These are phyloP conservation scores for Zalophus californianus DNA, from an alignment of 2,797 vertebrate species.

Conservation along the genomic window DNA sequence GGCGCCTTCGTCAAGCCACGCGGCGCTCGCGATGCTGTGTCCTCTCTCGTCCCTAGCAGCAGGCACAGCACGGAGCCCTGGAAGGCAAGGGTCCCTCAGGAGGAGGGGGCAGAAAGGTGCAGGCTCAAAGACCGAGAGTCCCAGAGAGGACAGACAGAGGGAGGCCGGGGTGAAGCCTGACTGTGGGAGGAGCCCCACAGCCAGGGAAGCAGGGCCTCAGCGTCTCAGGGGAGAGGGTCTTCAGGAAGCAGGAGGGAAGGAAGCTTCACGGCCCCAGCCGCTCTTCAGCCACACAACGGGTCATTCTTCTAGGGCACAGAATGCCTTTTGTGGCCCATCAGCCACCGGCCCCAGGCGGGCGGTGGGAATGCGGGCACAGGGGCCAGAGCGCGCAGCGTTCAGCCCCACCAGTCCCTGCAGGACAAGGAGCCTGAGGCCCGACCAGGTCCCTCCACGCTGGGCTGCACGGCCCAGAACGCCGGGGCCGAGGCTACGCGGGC, in stretches of 20 bases:
- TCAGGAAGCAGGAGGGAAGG: not conserved
- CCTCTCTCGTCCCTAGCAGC: not conserved
- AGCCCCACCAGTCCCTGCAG: not conserved
- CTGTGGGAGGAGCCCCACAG: not conserved
- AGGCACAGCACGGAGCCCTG: rapidly evolving
- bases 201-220: not conserved
- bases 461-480: not conserved
- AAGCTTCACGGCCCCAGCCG: not conserved
- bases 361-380: rapidly evolving
- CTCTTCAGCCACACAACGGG: not conserved
- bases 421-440: not conserved
- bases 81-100: not conserved
- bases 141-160: too few species aligned
- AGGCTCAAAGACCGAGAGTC: not conserved
- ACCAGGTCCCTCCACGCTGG: not conserved
- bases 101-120: rapidly evolving
- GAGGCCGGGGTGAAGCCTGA: rapidly evolving
- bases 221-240: too few species aligned
- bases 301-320: constrained; percentile 1
- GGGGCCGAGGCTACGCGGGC: rapidly evolving
- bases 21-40: rapidly evolving
- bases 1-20: rapidly evolving
- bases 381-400: not conserved
- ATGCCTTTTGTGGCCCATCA: not conserved
- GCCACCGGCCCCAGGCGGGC: not conserved